Conservation (phyloP, 2,888 invertebrate species). For the Toxonevra muliebris region DNA sequence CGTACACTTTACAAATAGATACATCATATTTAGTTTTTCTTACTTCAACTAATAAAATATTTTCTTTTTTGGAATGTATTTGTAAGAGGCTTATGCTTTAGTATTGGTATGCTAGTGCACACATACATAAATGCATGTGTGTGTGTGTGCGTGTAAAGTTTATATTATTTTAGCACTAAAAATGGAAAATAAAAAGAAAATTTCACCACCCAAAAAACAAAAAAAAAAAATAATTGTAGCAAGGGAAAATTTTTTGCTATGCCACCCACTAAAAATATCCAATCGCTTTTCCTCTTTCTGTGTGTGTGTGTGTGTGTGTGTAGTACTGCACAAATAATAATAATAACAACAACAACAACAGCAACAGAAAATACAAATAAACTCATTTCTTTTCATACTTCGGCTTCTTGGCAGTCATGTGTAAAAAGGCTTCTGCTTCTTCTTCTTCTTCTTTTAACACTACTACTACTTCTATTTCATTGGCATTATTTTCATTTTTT, state of each 20-base stretch:
- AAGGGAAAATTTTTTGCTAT: background rate
- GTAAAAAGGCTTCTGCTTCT: constrained; percentile 8
- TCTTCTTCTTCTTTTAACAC: no score
- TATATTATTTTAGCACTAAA: constrained; percentile 17
- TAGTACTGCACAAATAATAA: no score
- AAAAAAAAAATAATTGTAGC: no score
- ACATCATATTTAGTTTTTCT: constrained; percentile 32
- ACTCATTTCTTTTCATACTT: constrained; percentile 10
- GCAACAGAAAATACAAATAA: constrained; percentile 7
- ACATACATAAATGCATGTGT: background rate
- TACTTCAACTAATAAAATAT: constrained; percentile 31
- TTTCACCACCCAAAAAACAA: background rate
- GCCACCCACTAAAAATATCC: constrained; percentile 15
- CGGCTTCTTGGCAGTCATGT: constrained; percentile 13
- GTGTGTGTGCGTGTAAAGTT: constrained; percentile 15
- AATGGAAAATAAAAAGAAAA: constrained; percentile 6
- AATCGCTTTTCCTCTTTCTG: background rate
- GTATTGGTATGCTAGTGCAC: constrained; percentile 35
- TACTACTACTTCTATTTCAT: no score
- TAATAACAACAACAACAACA: constrained; percentile 9
- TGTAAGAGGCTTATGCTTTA: constrained; percentile 37
- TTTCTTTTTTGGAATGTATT: constrained; percentile 32
- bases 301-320: no score
- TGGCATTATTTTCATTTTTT: no score
- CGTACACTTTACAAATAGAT: constrained; percentile 36